Evolutionary conservation across 1,140 invertebrate species (phyloP), one percentile per base, ranked within the genome.

Genomic region (Magallana gigas): DNA sequence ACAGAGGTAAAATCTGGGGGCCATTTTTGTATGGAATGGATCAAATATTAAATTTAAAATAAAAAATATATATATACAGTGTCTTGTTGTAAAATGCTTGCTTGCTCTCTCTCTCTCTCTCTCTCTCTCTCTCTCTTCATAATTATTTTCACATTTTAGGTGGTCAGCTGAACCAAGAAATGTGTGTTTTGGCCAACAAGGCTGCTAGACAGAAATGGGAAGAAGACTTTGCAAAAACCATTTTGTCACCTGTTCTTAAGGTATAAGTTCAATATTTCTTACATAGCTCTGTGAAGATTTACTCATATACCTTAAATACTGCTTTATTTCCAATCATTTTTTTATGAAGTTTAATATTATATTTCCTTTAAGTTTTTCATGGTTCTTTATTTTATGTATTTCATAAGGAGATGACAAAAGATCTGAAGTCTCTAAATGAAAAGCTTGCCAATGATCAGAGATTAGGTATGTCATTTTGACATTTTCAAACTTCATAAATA

Each of bases 121-220:
- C 23, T 23, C 23, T 23, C 23, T 23, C 23, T 23, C 23, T 23
- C 23, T 23, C 23, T 48, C 36, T 12, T 8, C 23, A 48, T 80
- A 48, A 18, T 80, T 48, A 12, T 23, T 23, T 48, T 5, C 5
- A 4, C 36, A 48, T n/a, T n/a, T 23, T 56, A 57, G 81, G 18
- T 57, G 16, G 5, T 83, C 81, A 18, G 0, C 16, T 83, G 1
- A 57, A n/a, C 14, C 81, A 83, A 83, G 57, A 83, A n/a, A 11
- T 83, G 8, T 57, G 48, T n/a, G 48, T 57, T 14, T 57, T 83
- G 81, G 48, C 56, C n/a, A 57, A 57, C 36, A 76, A 76, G 36
- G 36, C 23, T 12, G 36, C 23, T 29, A 90, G 92, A 84, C 60
- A n/a, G 14, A 59, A 84, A 11, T 92, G 92, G 92, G 92, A 92